Evolutionary conservation across 2,888 invertebrate species (phyloP).

Genomic region (Trileptium ribeirensis): DNA sequence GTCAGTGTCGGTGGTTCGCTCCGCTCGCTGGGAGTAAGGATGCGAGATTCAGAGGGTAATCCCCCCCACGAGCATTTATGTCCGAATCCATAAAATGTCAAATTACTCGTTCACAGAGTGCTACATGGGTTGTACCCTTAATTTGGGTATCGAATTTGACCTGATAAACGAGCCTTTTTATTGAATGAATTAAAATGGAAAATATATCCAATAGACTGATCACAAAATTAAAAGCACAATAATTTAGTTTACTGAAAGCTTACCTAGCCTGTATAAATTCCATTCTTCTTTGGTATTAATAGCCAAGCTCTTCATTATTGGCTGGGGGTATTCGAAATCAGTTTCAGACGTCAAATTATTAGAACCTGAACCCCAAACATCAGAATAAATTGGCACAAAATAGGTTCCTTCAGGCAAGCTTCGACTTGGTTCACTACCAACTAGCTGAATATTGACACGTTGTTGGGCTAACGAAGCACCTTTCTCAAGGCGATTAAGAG

Average conservation of each 20-base stretch:
- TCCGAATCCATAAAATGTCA: too few relatives aligned
- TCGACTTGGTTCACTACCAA: background rate
- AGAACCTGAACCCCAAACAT: background rate
- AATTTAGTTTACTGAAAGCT: background rate
- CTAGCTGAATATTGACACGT: background rate
- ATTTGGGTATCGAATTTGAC: too few relatives aligned
- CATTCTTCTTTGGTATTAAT: background rate
- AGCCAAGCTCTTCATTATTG: background rate
- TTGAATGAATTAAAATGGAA: too few relatives aligned
- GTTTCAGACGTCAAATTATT: background rate
- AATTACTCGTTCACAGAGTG: too few relatives aligned
- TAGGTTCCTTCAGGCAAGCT: background rate
- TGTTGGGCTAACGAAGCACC: background rate
- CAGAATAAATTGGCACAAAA: background rate
- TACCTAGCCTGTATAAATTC: background rate
- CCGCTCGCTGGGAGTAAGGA: too few relatives aligned
- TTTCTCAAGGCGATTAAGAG: background rate
- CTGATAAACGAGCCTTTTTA: too few relatives aligned
- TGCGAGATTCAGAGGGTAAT: too few relatives aligned
- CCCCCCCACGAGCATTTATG: too few relatives aligned
- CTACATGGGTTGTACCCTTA: too few relatives aligned
- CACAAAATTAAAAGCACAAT: too few relatives aligned
- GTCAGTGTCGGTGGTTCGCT: too few relatives aligned
- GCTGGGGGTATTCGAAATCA: background rate
- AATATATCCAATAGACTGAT: too few relatives aligned